A percentile compares a stretch with the other conserved stretches of the same genome.
Evolutionary conservation across 2,888 invertebrate genomes (phyloP).

Genomic region (Caenorhabditis sinica): DNA sequence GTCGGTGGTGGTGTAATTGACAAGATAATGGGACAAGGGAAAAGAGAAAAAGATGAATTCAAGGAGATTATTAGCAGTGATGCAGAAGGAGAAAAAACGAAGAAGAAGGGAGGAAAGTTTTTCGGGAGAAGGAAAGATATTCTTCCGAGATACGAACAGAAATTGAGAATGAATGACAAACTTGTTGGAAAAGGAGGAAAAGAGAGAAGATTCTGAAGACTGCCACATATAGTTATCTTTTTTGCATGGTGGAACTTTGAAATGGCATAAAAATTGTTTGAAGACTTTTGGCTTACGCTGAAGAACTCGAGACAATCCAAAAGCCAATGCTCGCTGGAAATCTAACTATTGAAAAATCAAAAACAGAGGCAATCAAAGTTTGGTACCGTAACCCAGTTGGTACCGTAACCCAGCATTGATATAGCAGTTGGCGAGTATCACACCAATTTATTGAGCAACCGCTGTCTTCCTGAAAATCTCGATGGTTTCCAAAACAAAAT

Average conservation of each 20-base stretch:
- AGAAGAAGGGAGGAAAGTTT: neutral
- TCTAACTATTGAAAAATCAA: too few relatives aligned
- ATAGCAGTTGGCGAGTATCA: too few relatives aligned
- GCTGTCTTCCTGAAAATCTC: too few relatives aligned
- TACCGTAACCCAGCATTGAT: too few relatives aligned
- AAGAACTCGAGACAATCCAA: too few relatives aligned
- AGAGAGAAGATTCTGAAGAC: neutral
- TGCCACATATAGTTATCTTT: neutral
- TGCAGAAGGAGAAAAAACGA: slow-evolving; percentile 23
- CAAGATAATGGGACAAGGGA: slow-evolving; percentile 47
- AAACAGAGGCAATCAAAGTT: too few relatives aligned
- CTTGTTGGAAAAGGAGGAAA: slow-evolving; percentile 33
- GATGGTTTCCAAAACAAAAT: neutral
- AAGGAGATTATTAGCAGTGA: slow-evolving; percentile 58
- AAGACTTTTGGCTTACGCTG: too few relatives aligned
- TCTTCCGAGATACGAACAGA: slow-evolving; percentile 34
- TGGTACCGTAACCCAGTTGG: too few relatives aligned
- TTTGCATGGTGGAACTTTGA: neutral
- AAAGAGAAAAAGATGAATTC: slow-evolving; percentile 6
- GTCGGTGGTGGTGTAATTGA: slow-evolving; percentile 57
- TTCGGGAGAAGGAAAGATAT: slow-evolving; percentile 39
- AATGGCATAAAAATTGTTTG: neutral
- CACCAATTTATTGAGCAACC: too few relatives aligned
- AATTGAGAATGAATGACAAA: slow-evolving; percentile 20
- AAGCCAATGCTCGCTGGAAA: too few relatives aligned